Evolutionary conservation across 2,797 vertebrate species (phyloP).

Genomic region (Lagodon rhomboides): DNA sequence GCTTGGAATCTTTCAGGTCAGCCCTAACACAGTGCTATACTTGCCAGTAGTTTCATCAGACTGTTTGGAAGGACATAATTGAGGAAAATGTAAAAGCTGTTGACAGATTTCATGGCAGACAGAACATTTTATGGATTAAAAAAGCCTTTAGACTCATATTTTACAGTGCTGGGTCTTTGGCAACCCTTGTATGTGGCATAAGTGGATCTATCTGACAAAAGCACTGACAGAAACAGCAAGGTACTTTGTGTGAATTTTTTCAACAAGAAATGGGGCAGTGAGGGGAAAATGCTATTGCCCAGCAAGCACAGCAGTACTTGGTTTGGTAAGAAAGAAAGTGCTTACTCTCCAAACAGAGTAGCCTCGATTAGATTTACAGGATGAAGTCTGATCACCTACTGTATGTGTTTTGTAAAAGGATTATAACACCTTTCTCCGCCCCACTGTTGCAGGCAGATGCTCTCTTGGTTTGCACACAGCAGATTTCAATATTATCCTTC

Average conservation of each 20-base stretch:
- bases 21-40: slow-evolving; percentile 11
- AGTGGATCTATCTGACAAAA: slow-evolving; percentile 27
- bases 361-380: slow-evolving; percentile 62
- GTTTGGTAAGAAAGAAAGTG: slow-evolving; percentile 21
- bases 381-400: slow-evolving; percentile 50
- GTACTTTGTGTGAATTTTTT: slow-evolving; percentile 23
- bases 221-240: slow-evolving; percentile 12
- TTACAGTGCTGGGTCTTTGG: slow-evolving; percentile 28
- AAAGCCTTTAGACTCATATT: slow-evolving; percentile 21
- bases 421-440: slow-evolving; percentile 41
- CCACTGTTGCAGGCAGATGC: slow-evolving; percentile 31
- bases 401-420: slow-evolving; percentile 56
- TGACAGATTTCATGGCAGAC: slow-evolving; percentile 41
- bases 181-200: slow-evolving; percentile 5
- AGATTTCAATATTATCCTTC: slow-evolving; percentile 44
- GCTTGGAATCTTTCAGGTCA: too few species aligned
- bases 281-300: slow-evolving; percentile 7
- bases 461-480: slow-evolving; percentile 25
- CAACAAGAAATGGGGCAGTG: slow-evolving; percentile 6
- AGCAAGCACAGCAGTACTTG: background rate
- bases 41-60: slow-evolving; percentile 51
- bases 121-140: slow-evolving; percentile 48
- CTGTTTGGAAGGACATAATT: slow-evolving; percentile 22
- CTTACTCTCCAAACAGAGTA: slow-evolving; percentile 48
- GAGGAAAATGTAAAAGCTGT: slow-evolving; percentile 41